These are phyloP conservation scores for Xanthostigma xanthostigma DNA, from an alignment of 2,888 invertebrate species.

Conservation along the genomic window DNA sequence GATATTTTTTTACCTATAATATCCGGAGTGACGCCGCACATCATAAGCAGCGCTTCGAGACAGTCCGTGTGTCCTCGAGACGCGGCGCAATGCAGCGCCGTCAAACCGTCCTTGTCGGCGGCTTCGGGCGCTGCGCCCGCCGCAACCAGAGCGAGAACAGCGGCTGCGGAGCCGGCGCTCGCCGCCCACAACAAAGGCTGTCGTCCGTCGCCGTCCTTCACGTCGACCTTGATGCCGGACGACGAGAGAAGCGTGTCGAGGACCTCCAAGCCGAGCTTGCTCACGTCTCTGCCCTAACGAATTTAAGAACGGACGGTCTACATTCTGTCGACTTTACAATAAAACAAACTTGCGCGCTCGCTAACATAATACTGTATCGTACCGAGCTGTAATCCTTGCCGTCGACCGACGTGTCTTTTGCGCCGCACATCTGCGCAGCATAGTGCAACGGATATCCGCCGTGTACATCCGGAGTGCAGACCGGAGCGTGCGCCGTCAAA, in stretches of 20 bases:
- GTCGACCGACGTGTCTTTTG: constrained; percentile 48
- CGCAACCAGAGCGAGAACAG: constrained; percentile 74
- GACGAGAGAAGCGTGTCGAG: constrained; percentile 61
- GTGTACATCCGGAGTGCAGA: constrained; percentile 81
- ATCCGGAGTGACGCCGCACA: constrained; percentile 81
- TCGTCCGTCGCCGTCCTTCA: constrained; percentile 80
- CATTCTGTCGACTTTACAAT: background rate
- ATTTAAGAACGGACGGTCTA: no score
- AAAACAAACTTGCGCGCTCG: no score
- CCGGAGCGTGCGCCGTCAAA: constrained; percentile 70
- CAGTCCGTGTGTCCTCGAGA: constrained; percentile 90
- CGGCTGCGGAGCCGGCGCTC: constrained; percentile 87
- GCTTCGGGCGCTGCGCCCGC: constrained; percentile 73
- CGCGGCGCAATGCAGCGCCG: constrained; percentile 93
- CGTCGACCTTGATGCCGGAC: constrained; percentile 67
- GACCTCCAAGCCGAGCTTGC: constrained; percentile 57
- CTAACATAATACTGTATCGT: no score
- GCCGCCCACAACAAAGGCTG: constrained; percentile 96
- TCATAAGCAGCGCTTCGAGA: constrained; percentile 70
- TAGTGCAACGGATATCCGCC: constrained; percentile 94
- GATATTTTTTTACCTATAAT: constrained; percentile 32
- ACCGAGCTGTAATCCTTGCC: constrained; percentile 16
- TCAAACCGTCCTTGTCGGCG: constrained; percentile 82
- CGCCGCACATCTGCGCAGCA: constrained; percentile 93
- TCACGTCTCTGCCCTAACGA: constrained; percentile 24